Percentiles rank a stretch among this genome's conserved stretches.
phyloP scores from a whole-genome alignment of 2,797 vertebrate species.

The Aplochiton taeniatus region DNA sequence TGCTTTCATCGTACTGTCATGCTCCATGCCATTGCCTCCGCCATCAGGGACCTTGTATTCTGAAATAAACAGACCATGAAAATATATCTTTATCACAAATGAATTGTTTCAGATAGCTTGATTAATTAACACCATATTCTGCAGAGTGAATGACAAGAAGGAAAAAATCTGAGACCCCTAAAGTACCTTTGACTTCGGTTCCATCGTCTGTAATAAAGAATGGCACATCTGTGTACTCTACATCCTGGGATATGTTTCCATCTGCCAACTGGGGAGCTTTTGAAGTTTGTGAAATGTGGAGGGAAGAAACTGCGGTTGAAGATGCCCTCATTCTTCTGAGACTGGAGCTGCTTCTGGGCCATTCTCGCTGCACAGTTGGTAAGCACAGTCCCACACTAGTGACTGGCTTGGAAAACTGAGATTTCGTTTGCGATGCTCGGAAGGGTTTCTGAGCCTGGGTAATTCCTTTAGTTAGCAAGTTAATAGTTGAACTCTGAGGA shows the following conservation, averaged over 20 bases:
- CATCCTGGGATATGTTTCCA: constrained; percentile 13
- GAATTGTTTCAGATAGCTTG: background rate
- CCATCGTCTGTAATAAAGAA: constrained; percentile 51
- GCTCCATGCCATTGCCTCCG: constrained; percentile 29
- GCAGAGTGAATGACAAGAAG: too few species aligned
- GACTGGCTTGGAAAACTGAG: constrained; percentile 28
- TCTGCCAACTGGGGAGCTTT: constrained; percentile 12
- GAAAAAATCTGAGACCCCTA: too few species aligned
- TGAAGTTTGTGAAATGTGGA: constrained; percentile 5
- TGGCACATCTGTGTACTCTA: constrained; percentile 31
- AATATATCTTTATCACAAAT: background rate
- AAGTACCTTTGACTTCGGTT: constrained; percentile 45
- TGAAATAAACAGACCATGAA: constrained; percentile 18
- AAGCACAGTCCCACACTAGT: constrained; percentile 57
- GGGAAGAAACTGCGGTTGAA: constrained; percentile 11
- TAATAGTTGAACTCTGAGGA: constrained; percentile 1
- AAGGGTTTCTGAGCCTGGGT: constrained; percentile 29
- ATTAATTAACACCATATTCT: too few species aligned
- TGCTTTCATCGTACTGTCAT: constrained; percentile 9
- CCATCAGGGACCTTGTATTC: constrained; percentile 29
- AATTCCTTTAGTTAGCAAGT: constrained; percentile 18
- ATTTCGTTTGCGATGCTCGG: constrained; percentile 35
- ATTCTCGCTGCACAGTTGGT: constrained; percentile 54
- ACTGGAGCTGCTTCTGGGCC: constrained; percentile 37
- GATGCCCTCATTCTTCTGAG: constrained; percentile 37